These are phyloP conservation scores for Maccullochella peelii DNA, from an alignment of 2,113 vertebrate genomes.

Conservation along the genomic window DNA sequence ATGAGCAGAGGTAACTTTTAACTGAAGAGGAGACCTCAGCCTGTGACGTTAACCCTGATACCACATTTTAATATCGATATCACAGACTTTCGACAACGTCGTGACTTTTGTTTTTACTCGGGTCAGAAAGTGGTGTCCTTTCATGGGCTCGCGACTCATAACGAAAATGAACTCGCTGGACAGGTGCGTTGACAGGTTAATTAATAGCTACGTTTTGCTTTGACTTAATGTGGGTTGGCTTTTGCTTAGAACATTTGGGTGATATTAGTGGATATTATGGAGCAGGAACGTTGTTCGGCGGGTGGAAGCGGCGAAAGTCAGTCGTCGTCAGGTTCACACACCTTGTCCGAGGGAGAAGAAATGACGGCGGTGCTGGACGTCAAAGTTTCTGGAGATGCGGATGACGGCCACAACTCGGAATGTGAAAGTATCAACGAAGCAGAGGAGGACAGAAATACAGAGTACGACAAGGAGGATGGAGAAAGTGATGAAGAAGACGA, in stretches of 20 bases:
- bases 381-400: conserved; percentile 15
- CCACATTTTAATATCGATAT: not conserved
- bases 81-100: not conserved
- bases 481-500: conserved; percentile 59
- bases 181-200: conserved; percentile 64
- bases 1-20: not conserved
- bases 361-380: not conserved
- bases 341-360: conserved; percentile 64
- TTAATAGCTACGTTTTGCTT: conserved; percentile 5
- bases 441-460: not conserved
- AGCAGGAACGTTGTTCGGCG: not conserved
- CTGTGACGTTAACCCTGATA: no score
- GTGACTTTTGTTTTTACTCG: conserved; percentile 30
- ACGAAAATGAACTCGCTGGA: conserved; percentile 27
- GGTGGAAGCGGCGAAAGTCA: conserved; percentile 31
- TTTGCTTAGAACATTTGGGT: not conserved
- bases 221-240: not conserved
- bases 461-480: conserved; percentile 16
- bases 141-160: not conserved
- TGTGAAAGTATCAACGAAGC: not conserved
- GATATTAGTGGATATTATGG: conserved; percentile 28
- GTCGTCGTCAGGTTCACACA: conserved; percentile 63
- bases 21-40: not conserved
- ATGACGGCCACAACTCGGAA: not conserved
- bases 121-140: not conserved